Conservation (phyloP, 2,797 vertebrate species). For the Thaleichthys pacificus region DNA sequence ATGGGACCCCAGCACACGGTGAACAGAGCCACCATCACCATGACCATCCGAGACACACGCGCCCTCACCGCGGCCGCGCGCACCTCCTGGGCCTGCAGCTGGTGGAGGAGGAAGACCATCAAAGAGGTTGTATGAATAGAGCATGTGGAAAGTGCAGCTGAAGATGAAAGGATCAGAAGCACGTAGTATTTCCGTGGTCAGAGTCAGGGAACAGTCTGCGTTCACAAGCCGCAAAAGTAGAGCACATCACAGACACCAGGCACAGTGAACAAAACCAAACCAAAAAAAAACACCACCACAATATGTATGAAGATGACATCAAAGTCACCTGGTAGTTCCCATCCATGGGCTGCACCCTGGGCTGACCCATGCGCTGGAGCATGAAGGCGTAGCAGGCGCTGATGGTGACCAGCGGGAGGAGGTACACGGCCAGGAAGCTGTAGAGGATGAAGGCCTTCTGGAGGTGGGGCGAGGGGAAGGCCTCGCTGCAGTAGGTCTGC, state of each 20-base stretch:
- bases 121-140: neutral
- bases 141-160: neutral
- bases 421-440: constrained; percentile 71
- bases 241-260: too few relatives aligned
- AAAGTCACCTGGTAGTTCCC: constrained; percentile 58
- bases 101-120: neutral
- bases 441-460: constrained; percentile 72
- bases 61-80: constrained; percentile 62
- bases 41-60: constrained; percentile 73
- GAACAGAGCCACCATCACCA: constrained; percentile 73
- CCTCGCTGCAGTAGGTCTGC: constrained; percentile 70
- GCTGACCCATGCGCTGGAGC: constrained; percentile 68
- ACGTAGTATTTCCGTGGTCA: too few relatives aligned
- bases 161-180: neutral
- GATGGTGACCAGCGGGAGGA: constrained; percentile 72
- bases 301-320: too few relatives aligned
- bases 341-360: constrained; percentile 63
- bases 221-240: too few relatives aligned
- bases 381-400: constrained; percentile 69
- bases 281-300: too few relatives aligned
- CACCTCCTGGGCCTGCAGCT: constrained; percentile 67
- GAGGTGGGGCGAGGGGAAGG: constrained; percentile 63
- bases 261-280: too few relatives aligned
- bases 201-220: too few relatives aligned
- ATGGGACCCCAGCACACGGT: constrained; percentile 74